phyloP scores from a whole-genome alignment of 2,113 vertebrate genomes.

The Junco hyemalis region DNA sequence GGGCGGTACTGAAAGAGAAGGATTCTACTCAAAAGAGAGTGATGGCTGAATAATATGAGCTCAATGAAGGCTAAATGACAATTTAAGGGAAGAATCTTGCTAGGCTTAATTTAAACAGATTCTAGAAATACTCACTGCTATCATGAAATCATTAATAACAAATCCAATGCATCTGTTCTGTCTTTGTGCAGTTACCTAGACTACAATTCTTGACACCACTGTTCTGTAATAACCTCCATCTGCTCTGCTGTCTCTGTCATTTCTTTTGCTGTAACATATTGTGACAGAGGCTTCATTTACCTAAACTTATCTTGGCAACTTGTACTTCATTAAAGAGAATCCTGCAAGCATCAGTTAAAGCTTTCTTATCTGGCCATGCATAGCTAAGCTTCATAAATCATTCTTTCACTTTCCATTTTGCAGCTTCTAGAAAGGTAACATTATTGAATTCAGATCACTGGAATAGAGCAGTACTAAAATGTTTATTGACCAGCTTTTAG shows the following conservation, averaged over 20 bases:
- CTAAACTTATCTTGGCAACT: slow-evolving; percentile 81
- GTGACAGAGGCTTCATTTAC: slow-evolving; percentile 81
- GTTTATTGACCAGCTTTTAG: slow-evolving; percentile 78
- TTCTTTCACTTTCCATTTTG: slow-evolving; percentile 78
- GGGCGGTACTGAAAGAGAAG: background rate
- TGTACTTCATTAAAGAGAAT: slow-evolving; percentile 82
- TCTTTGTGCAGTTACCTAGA: slow-evolving; percentile 75
- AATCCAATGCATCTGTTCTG: slow-evolving; percentile 70
- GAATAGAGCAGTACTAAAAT: slow-evolving; percentile 74
- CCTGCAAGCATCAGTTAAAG: slow-evolving; percentile 79
- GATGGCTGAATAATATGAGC: slow-evolving; percentile 43
- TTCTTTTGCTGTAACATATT: slow-evolving; percentile 76
- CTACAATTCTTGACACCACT: slow-evolving; percentile 72
- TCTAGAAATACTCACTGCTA: slow-evolving; percentile 56
- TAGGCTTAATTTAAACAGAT: slow-evolving; percentile 67
- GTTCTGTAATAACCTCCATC: slow-evolving; percentile 78
- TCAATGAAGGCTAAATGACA: slow-evolving; percentile 48
- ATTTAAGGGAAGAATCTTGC: slow-evolving; percentile 60
- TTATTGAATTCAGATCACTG: slow-evolving; percentile 80
- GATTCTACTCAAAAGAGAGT: slow-evolving; percentile 32
- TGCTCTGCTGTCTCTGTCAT: slow-evolving; percentile 75
- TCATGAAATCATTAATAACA: slow-evolving; percentile 72
- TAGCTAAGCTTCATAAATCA: slow-evolving; percentile 82
- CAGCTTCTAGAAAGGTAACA: slow-evolving; percentile 74
- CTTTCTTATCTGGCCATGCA: slow-evolving; percentile 78